Evolutionary conservation across 2,888 invertebrate genomes (phyloP).

Genomic region (Blera fallax): DNA sequence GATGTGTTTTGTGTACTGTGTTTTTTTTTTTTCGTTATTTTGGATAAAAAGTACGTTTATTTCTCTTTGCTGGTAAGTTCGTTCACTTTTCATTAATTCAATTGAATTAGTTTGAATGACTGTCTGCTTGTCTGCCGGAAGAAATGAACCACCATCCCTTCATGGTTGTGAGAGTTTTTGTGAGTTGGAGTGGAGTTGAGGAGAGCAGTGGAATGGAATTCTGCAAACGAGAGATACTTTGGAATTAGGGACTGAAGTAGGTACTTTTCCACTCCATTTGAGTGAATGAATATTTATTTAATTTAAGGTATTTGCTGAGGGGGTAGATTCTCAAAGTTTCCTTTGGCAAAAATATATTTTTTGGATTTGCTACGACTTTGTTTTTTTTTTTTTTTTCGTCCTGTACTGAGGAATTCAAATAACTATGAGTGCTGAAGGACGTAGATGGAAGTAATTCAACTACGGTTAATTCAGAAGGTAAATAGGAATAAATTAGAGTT

Average conservation of each 20-base stretch:
- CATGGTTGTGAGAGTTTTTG: neutral
- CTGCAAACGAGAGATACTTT: slow-evolving; percentile 52
- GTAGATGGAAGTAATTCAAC: slow-evolving; percentile 9
- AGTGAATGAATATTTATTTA: slow-evolving; percentile 72
- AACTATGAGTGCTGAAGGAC: slow-evolving; percentile 19
- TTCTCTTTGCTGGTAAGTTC: slow-evolving; percentile 50
- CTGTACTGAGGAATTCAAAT: slow-evolving; percentile 19
- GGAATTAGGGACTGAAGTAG: slow-evolving; percentile 68
- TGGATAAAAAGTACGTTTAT: slow-evolving; percentile 14
- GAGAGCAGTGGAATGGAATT: slow-evolving; percentile 37
- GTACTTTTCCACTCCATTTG: slow-evolving; percentile 72
- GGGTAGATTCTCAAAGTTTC: slow-evolving; percentile 62
- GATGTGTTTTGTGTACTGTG: slow-evolving; percentile 5
- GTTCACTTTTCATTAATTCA: slow-evolving; percentile 73
- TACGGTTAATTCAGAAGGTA: slow-evolving; percentile 24
- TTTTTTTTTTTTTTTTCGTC: neutral
- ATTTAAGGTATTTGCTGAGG: slow-evolving; percentile 68
- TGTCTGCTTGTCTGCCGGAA: slow-evolving; percentile 68
- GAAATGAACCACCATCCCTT: slow-evolving; percentile 52
- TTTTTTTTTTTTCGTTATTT: slow-evolving; percentile 16
- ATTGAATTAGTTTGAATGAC: slow-evolving; percentile 73
- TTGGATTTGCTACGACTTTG: neutral
- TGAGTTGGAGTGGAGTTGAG: neutral
- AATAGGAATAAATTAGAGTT: slow-evolving; percentile 32
- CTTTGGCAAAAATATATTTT: slow-evolving; percentile 17